phyloP scores from a whole-genome alignment of 2,888 invertebrate species.

The Hofmannophila pseudospretella region DNA sequence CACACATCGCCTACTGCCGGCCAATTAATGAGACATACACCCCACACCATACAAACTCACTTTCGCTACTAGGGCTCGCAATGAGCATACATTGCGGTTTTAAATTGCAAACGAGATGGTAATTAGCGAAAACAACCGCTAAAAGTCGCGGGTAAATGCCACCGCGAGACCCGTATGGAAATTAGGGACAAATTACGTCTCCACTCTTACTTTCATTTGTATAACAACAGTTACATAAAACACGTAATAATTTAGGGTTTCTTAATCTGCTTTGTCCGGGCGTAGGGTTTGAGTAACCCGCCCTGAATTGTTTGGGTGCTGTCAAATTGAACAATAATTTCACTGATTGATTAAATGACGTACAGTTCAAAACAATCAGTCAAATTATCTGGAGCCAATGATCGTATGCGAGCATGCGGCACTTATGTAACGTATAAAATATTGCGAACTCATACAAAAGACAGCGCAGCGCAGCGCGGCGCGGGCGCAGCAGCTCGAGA shows the following conservation, averaged over 20 bases:
- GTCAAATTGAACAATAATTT: slow-evolving; percentile 1
- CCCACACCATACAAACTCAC: slow-evolving; percentile 45
- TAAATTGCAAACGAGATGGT: slow-evolving; percentile 76
- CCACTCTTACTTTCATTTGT: slow-evolving; percentile 68
- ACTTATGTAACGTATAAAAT: slow-evolving; percentile 69
- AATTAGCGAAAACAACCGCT: slow-evolving; percentile 71
- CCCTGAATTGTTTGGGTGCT: slow-evolving; percentile 24
- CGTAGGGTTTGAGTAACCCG: slow-evolving; percentile 41
- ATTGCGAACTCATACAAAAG: slow-evolving; percentile 64
- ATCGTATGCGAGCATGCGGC: slow-evolving; percentile 44
- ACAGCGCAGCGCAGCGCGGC: slow-evolving; percentile 36
- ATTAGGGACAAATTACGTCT: slow-evolving; percentile 73
- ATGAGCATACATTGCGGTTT: slow-evolving; percentile 45
- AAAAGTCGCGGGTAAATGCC: slow-evolving; percentile 62
- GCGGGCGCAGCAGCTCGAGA: slow-evolving; percentile 35
- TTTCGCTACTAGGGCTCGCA: slow-evolving; percentile 51
- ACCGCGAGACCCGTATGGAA: slow-evolving; percentile 63
- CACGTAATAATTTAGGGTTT: slow-evolving; percentile 50
- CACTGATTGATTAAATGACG: slow-evolving; percentile 36
- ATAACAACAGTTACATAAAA: slow-evolving; percentile 58
- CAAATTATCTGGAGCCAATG: slow-evolving; percentile 57
- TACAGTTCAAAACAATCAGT: slow-evolving; percentile 49
- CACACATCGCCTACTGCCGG: slow-evolving; percentile 51
- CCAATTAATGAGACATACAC: slow-evolving; percentile 60
- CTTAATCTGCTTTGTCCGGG: slow-evolving; percentile 53